phyloP scores from a whole-genome alignment of 2,797 vertebrate species.

The Denticeps clupeoides region DNA sequence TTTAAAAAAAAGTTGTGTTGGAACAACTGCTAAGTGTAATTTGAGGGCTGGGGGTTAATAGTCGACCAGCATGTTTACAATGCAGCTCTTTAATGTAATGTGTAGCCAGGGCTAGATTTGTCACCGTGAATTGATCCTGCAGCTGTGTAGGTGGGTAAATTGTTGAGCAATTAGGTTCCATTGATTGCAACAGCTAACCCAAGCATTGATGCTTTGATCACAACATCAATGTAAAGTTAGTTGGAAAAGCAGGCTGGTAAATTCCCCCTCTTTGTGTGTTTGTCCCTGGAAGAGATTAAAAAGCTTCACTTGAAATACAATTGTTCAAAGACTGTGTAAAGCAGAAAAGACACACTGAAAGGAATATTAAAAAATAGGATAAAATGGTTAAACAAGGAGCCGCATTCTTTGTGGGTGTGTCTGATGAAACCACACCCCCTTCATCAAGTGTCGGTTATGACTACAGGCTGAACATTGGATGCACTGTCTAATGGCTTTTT shows the following conservation, averaged over 20 bases:
- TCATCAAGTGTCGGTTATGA: no score
- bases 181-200: background rate
- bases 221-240: background rate
- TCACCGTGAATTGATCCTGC: conserved; percentile 3
- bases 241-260: background rate
- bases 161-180: conserved; percentile 9
- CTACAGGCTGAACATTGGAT: no score
- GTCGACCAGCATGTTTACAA: background rate
- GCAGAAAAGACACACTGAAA: no score
- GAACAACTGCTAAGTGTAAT: background rate
- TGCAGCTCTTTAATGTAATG: background rate
- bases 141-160: conserved; percentile 2
- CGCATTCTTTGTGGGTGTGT: no score
- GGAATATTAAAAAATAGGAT: no score
- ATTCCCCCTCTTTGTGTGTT: no score
- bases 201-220: background rate
- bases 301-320: no score
- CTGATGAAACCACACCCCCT: no score
- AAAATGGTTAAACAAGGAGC: no score
- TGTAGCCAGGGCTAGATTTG: conserved; percentile 2
- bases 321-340: no score
- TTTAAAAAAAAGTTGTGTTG: background rate
- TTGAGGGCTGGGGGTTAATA: background rate
- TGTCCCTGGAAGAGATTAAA: no score
- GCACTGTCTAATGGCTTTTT: no score